Evolutionary conservation across 2,113 vertebrate genomes (phyloP).

Genomic region (Sisor rabdophorus): DNA sequence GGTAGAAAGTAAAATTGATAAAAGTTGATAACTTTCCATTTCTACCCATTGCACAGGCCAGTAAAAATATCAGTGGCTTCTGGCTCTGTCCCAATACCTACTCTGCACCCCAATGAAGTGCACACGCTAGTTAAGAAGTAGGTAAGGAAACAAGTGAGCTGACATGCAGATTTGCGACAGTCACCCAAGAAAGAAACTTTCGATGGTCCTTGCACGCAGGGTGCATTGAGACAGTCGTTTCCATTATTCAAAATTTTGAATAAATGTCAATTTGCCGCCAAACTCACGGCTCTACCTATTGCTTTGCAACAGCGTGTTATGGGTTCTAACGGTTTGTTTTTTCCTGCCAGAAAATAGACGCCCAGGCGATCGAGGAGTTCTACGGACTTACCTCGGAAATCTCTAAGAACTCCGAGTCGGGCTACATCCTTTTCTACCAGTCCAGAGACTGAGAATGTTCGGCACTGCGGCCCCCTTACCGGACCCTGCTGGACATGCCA

Average conservation of each 20-base stretch:
- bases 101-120: too few species aligned
- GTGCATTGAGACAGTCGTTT: not conserved
- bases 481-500: slow-evolving; percentile 45
- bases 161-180: too few species aligned
- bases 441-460: slow-evolving; percentile 84
- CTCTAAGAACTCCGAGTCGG: slow-evolving; percentile 98
- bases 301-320: not conserved
- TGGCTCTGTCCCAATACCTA: too few species aligned
- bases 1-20: too few species aligned
- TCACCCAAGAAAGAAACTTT: too few species aligned
- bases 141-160: too few species aligned
- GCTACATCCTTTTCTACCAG: slow-evolving; percentile 98
- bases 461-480: slow-evolving; percentile 29
- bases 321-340: not conserved
- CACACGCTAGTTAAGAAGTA: too few species aligned
- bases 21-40: too few species aligned
- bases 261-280: not conserved
- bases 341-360: slow-evolving; percentile 87
- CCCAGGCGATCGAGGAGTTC: slow-evolving; percentile 98
- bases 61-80: too few species aligned
- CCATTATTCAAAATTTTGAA: not conserved
- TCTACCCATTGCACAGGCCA: too few species aligned
- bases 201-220: too few species aligned
- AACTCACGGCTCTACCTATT: not conserved
- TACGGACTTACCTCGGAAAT: slow-evolving; percentile 97